A percentile compares a stretch with the other conserved stretches of the same genome.
These are phyloP conservation scores for Zaprionus lachaisei DNA, from an alignment of 1,140 invertebrate species.

Conservation along the genomic window DNA sequence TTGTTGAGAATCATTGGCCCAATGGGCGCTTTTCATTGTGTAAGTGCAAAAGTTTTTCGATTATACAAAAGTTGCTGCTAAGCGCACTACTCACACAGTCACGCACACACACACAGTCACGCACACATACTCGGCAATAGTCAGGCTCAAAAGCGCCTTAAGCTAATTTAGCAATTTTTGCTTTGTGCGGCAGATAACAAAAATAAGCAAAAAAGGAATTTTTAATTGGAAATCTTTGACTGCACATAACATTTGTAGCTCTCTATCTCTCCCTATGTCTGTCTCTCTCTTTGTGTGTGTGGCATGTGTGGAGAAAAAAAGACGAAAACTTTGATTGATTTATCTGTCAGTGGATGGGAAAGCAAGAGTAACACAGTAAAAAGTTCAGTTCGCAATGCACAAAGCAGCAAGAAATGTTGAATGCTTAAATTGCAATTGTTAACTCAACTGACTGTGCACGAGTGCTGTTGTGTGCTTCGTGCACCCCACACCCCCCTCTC, in stretches of 20 bases:
- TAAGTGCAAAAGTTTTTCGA: slow-evolving; percentile 74
- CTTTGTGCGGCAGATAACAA: slow-evolving; percentile 49
- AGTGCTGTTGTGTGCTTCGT: slow-evolving; percentile 31
- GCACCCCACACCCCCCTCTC: not conserved
- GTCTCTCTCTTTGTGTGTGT: not conserved
- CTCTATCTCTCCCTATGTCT: not conserved
- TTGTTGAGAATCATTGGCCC: slow-evolving; percentile 58
- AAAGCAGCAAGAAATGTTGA: slow-evolving; percentile 18
- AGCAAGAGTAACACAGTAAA: slow-evolving; percentile 41
- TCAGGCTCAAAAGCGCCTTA: slow-evolving; percentile 49
- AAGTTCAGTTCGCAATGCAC: slow-evolving; percentile 52
- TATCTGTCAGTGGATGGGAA: slow-evolving; percentile 74
- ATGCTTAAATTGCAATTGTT: slow-evolving; percentile 76
- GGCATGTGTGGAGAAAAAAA: not conserved
- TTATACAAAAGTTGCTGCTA: slow-evolving; percentile 62
- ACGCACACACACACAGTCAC: slow-evolving; percentile 20
- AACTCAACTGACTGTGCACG: slow-evolving; percentile 69
- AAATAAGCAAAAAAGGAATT: slow-evolving; percentile 62
- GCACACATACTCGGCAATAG: not conserved
- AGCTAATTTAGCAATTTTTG: slow-evolving; percentile 75
- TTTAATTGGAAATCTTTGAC: slow-evolving; percentile 82
- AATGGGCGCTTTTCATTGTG: slow-evolving; percentile 43
- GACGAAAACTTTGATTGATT: slow-evolving; percentile 68
- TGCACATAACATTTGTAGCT: slow-evolving; percentile 41
- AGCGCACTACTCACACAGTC: slow-evolving; percentile 28